Percentiles rank a stretch among this genome's conserved stretches.
Conservation (phyloP, 2,797 vertebrate genomes). For the Phoebastria nigripes region DNA sequence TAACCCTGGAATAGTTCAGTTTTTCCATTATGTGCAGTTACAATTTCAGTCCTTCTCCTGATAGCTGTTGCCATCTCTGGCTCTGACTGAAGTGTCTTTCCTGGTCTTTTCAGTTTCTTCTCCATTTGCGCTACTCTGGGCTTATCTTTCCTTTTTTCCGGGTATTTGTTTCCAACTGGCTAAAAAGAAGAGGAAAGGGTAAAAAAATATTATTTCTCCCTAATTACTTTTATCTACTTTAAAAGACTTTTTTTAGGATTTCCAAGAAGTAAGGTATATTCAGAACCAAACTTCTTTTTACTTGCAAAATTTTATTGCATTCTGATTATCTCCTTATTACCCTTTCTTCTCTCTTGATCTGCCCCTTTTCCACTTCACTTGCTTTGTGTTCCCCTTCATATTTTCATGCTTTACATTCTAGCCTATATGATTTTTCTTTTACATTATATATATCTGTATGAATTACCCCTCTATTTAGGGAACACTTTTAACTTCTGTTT, state of each 20-base stretch:
- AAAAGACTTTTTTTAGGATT: background rate
- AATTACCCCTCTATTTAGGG: background rate
- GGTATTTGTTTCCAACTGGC: background rate
- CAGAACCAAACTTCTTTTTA: background rate
- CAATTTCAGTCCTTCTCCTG: background rate
- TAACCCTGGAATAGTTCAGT: fast-evolving
- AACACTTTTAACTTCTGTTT: background rate
- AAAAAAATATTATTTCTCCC: background rate
- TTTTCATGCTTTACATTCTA: background rate
- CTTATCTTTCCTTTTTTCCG: background rate
- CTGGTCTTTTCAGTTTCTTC: background rate
- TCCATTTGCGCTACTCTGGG: background rate
- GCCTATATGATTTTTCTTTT: background rate
- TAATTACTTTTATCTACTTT: background rate
- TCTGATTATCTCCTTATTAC: background rate
- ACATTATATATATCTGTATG: background rate
- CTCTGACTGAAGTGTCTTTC: background rate
- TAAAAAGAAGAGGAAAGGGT: background rate
- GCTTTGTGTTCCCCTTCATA: background rate
- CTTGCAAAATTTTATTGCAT: background rate
- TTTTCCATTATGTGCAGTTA: background rate
- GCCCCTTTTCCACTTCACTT: background rate
- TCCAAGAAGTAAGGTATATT: background rate
- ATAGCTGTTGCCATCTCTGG: background rate
- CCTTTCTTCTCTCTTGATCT: background rate